Conservation (phyloP, 2,797 vertebrate genomes). For the Atherinosoma microstoma region DNA sequence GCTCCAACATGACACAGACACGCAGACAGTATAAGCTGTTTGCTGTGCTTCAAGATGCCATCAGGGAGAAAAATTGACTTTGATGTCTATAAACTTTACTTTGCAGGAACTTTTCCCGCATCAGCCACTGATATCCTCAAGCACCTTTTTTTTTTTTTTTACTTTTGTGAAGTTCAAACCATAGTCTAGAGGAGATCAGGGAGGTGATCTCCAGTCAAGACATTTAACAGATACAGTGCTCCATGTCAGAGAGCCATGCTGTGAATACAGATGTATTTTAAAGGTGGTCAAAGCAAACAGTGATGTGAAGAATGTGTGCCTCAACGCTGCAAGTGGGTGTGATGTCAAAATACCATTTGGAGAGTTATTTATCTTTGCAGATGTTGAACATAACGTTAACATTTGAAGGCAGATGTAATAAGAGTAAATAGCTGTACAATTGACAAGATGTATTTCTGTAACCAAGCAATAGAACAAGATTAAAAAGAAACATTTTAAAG, state of each 20-base stretch:
- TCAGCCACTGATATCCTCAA: conserved; percentile 41
- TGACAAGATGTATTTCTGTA: too few species aligned
- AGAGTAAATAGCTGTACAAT: too few species aligned
- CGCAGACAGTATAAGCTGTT: conserved; percentile 40
- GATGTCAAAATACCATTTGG: too few species aligned
- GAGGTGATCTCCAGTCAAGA: conserved; percentile 32
- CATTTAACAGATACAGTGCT: conserved; percentile 2
- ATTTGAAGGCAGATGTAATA: too few species aligned
- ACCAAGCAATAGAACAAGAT: too few species aligned
- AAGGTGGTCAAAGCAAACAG: not conserved
- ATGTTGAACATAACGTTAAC: too few species aligned
- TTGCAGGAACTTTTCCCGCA: conserved; percentile 59
- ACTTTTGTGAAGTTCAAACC: conserved; percentile 48
- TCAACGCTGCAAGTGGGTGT: not conserved
- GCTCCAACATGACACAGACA: conserved; percentile 13
- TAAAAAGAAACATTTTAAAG: too few species aligned
- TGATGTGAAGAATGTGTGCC: not conserved
- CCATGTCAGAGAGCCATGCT: not conserved
- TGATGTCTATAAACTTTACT: conserved; percentile 69
- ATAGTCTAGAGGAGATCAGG: conserved; percentile 36
- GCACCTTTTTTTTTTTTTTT: conserved; percentile 10
- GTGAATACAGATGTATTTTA: not conserved
- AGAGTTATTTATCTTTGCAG: too few species aligned
- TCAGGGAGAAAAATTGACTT: conserved; percentile 58
- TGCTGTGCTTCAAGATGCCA: conserved; percentile 59